phyloP scores from a whole-genome alignment of 2,888 invertebrate species.

The Diplazon laetatorius region DNA sequence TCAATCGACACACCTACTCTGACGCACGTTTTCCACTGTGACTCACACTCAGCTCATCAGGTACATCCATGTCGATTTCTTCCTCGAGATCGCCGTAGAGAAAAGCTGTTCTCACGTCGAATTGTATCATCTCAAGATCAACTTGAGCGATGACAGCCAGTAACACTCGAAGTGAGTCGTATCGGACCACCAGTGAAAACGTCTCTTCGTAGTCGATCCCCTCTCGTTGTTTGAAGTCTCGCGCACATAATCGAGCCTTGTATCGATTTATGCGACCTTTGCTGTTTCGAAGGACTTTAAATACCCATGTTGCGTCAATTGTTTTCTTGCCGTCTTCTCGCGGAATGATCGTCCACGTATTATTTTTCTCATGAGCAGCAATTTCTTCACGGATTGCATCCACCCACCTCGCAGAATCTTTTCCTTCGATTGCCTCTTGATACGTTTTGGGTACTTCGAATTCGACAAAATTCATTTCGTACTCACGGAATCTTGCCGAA shows the following conservation, averaged over 20 bases:
- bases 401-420: no score
- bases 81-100: slow-evolving; percentile 42
- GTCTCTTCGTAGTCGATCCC: slow-evolving; percentile 27
- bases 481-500: background rate
- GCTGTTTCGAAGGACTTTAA: background rate
- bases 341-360: slow-evolving; percentile 22
- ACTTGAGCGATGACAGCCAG: slow-evolving; percentile 1
- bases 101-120: slow-evolving; percentile 51
- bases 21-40: background rate
- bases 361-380: slow-evolving; percentile 19
- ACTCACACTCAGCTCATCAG: slow-evolving; percentile 18
- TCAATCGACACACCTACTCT: slow-evolving; percentile 57
- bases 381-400: no score
- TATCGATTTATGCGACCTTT: background rate
- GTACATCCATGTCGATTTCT: slow-evolving; percentile 44
- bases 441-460: background rate
- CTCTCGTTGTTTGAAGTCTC: slow-evolving; percentile 23
- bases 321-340: background rate
- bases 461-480: slow-evolving; percentile 11
- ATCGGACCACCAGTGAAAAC: slow-evolving; percentile 33
- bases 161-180: slow-evolving; percentile 28
- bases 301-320: slow-evolving; percentile 36
- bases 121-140: slow-evolving; percentile 43
- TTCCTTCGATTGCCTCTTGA: slow-evolving; percentile 10
- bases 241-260: slow-evolving; percentile 21